These are phyloP conservation scores for Lipotes vexillifer DNA, from an alignment of 2,113 vertebrate species.

Conservation along the genomic window DNA sequence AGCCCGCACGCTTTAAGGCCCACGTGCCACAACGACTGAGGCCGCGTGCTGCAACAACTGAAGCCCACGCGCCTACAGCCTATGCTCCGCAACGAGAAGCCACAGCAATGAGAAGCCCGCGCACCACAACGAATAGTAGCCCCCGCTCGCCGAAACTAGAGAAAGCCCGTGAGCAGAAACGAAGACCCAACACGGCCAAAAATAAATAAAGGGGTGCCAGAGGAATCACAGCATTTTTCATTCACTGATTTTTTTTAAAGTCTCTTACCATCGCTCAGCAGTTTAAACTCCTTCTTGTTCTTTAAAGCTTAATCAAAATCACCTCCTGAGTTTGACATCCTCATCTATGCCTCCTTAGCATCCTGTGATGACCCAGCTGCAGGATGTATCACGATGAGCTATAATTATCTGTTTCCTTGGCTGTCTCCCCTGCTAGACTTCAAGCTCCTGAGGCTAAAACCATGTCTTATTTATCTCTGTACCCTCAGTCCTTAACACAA, in stretches of 20 bases:
- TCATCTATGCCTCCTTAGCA: background rate
- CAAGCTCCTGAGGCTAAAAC: background rate
- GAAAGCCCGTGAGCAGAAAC: no score
- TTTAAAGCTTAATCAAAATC: constrained; percentile 33
- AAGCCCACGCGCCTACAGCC: no score
- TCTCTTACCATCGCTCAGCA: background rate
- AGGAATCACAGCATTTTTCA: background rate
- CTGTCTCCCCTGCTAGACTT: background rate
- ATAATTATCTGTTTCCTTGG: background rate
- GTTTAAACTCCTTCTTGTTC: constrained; percentile 20
- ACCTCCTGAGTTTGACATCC: background rate
- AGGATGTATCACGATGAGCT: background rate
- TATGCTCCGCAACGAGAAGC: no score
- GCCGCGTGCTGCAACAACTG: no score
- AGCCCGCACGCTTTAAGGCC: no score
- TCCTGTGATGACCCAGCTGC: background rate
- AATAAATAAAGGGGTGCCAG: background rate
- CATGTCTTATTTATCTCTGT: background rate
- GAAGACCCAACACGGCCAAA: no score
- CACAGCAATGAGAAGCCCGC: no score
- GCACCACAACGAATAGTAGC: no score
- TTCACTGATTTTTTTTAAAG: background rate
- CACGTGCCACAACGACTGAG: no score
- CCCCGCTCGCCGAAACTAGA: no score
- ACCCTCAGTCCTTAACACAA: background rate